phyloP scores from a whole-genome alignment of 2,888 invertebrate species.

The Polydrusus tereticollis region DNA sequence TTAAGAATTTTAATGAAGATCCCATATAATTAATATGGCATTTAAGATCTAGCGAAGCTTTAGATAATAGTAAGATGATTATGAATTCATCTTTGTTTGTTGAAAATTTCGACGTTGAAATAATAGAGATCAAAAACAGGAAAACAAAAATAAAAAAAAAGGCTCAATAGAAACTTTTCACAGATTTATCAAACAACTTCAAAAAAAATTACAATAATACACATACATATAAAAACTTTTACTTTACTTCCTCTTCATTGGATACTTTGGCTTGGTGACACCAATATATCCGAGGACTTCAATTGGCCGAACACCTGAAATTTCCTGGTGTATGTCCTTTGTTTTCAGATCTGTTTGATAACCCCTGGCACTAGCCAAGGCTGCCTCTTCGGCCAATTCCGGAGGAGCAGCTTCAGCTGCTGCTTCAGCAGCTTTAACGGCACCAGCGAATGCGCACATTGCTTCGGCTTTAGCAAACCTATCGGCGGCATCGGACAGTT shows the following conservation, averaged over 20 bases:
- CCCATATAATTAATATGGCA: no score
- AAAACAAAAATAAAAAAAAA: not conserved
- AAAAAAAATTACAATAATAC: conserved; percentile 2
- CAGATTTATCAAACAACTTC: conserved; percentile 3
- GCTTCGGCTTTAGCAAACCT: conserved; percentile 67
- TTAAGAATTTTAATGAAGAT: no score
- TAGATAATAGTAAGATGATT: no score
- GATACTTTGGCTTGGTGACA: conserved; percentile 64
- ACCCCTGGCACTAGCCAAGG: conserved; percentile 64
- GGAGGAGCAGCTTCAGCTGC: conserved; percentile 66
- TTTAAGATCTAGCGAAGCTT: no score
- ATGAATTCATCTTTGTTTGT: no score
- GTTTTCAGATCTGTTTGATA: conserved; percentile 61
- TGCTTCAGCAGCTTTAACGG: conserved; percentile 66
- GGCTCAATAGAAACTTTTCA: not conserved
- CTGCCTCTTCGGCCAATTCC: conserved; percentile 67
- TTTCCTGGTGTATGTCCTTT: conserved; percentile 56
- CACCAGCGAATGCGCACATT: conserved; percentile 66
- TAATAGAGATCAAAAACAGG: no score
- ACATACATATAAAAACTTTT: not conserved
- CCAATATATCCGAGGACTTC: conserved; percentile 69
- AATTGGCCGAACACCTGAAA: conserved; percentile 64
- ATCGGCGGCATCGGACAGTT: conserved; percentile 65
- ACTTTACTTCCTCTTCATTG: conserved; percentile 46
- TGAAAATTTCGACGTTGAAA: no score